Base-by-base conservation (phyloP, 2,797 vertebrate genomes). In the Tragelaphus eurycerus region DNA sequence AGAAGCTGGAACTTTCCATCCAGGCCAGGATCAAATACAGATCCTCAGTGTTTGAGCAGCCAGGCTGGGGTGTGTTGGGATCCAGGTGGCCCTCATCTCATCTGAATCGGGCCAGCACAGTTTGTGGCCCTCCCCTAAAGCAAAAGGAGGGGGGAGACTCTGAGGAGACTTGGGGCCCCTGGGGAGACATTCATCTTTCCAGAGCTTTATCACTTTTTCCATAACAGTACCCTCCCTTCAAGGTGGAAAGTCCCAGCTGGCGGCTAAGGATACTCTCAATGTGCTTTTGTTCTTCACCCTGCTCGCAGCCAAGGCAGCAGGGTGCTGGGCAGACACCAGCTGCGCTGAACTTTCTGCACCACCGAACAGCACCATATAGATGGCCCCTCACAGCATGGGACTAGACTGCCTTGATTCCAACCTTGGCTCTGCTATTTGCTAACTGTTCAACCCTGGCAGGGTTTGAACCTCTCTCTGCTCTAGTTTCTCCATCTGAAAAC, bases 141-240 rank as follows among this genome's bases (percentile, higher is more conserved):
- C 86, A 55, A 57, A 38, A 59, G 25, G n/a, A 52, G 13, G 7
- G 17, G 55, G 31, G 78, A 54, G 43, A 83, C 85, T 95, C 87
- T 25, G 78, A 90, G 87, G 64, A 93, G 74, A 91, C 88, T 64
- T 67, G 83, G 85, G 89, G 74, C 88, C 96, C 57, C 89, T 46
- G 38, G 90, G 95, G 96, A 98, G 94, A 97, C 71, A 86, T 96
- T 94, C 31, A n/a, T 95, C 95, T 97, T 96, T 94, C 89, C 82
- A 92, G 79, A 48, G 92, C 86, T 96, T 96, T 97, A 98, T 98
- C 95, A 96, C 93, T 96, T 97, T 98, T 98, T 97, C 97, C 98
- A 97, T 88, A 96, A 97, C 96, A 97, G 55, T 59, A 46, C 90
- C 85, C 86, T 96, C 79, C 89, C 89, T 97, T 94, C 89, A 95